Evolutionary conservation across 2,888 invertebrate species (phyloP), one percentile per base, ranked within the genome.

Genomic region (Aspidapion aeneum): DNA sequence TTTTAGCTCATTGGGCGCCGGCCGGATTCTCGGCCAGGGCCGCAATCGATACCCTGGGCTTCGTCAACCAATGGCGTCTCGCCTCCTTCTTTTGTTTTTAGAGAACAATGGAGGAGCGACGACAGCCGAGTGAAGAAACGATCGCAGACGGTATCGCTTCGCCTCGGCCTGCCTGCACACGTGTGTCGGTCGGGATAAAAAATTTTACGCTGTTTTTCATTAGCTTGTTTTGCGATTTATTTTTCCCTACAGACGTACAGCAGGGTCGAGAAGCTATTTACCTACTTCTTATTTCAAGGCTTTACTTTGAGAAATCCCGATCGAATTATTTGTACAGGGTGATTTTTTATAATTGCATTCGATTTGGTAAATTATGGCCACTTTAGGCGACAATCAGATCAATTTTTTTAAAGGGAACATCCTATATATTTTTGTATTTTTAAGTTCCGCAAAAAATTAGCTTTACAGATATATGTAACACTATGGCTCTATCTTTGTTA

Each of bases 1-100:
- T 79, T 79, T 79, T 79, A 79, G 79, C 79, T 80, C 78, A 79
- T 79, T 79, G 79, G 79, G 77, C 78, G 78, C 76, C 78, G 75
- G 77, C 75, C 78, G 78, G 77, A 77, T 77, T 76, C 77, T 76
- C 75, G 76, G 77, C 77, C 74, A 76, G 74, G 75, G 76, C 76
- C 73, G 74, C 75, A 78, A 79, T 78, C 79, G 78, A 79, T 79
- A 78, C 75, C 72, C 69, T 73, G 72, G 35, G 35, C 35, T 12
- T 35, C 75, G 76, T 74, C 77, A 74, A 77, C 79, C 79, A 79
- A 78, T 78, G 77, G 72, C 74, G 74, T 74, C 72, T 74, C 73
- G 74, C 76, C 75, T 22, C 78, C 78, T 78, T 78, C 78, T 78
- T 79, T 79, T 79, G 78, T 79, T 78, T 79, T 77, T 76, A 68